Percentiles rank a stretch among this genome's conserved stretches.
phyloP scores from a whole-genome alignment of 2,888 invertebrate species.

The Agapostemon virescens region DNA sequence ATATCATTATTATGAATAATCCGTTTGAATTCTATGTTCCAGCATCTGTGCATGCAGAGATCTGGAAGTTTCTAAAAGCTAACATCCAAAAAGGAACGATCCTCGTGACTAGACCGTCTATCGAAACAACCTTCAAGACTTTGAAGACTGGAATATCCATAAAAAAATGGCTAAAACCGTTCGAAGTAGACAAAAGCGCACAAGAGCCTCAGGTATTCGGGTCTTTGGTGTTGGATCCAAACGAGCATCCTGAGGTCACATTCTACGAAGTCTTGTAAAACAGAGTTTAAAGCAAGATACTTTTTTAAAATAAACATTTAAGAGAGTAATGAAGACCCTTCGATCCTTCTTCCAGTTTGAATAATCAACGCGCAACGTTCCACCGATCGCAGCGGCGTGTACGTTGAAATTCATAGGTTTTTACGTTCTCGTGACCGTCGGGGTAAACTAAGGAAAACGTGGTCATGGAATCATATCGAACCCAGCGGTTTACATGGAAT shows the following conservation, averaged over 20 bases:
- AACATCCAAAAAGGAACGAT: conserved; percentile 83
- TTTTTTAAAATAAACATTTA: conserved; percentile 3
- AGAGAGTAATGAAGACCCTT: neutral
- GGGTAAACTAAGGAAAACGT: too few relatives aligned
- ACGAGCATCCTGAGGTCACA: conserved; percentile 33
- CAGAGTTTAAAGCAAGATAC: neutral
- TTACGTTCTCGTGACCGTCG: neutral
- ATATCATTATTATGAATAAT: conserved; percentile 86
- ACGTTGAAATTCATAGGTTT: too few relatives aligned
- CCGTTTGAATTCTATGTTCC: conserved; percentile 87
- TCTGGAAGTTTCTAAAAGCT: conserved; percentile 84
- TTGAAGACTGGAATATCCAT: conserved; percentile 82
- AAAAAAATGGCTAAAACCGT: conserved; percentile 80
- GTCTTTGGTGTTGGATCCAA: conserved; percentile 7
- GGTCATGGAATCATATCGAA: conserved; percentile 41
- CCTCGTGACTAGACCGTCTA: conserved; percentile 83
- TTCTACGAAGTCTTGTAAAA: conserved; percentile 47
- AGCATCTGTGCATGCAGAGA: conserved; percentile 82
- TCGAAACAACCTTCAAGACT: conserved; percentile 82
- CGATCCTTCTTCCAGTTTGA: neutral
- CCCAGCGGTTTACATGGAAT: conserved; percentile 18
- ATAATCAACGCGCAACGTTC: neutral
- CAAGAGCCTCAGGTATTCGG: conserved; percentile 13
- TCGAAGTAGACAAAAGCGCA: neutral
- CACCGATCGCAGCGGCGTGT: neutral